A percentile compares a stretch with the other conserved stretches of the same genome.
phyloP scores from a whole-genome alignment of 2,113 vertebrate genomes.

The Rhinolophus ferrumequinum region DNA sequence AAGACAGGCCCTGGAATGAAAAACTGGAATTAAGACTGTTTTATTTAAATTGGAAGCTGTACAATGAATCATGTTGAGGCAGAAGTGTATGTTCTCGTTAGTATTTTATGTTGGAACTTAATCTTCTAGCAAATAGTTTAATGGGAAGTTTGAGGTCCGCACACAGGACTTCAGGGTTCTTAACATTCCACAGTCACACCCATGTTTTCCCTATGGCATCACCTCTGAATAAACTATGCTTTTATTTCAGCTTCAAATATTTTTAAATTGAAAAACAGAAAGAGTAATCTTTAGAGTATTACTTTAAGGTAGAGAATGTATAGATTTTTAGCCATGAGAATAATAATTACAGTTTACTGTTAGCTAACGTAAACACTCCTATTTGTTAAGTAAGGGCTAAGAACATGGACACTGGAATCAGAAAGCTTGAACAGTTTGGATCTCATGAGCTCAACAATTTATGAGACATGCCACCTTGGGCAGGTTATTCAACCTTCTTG shows the following conservation, averaged over 20 bases:
- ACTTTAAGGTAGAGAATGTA: background rate
- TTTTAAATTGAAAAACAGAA: slow-evolving; percentile 11
- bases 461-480: background rate
- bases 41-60: slow-evolving; percentile 37
- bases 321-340: slow-evolving; percentile 13
- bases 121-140: background rate
- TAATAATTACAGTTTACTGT: background rate
- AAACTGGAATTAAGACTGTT: background rate
- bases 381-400: background rate
- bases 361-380: background rate
- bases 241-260: background rate
- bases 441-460: background rate
- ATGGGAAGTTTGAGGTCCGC: background rate
- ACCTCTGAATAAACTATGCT: background rate
- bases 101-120: background rate
- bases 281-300: background rate
- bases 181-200: background rate
- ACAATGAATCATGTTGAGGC: slow-evolving; percentile 2
- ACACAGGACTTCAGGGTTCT: background rate
- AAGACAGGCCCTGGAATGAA: background rate
- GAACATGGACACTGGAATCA: background rate
- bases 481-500: background rate
- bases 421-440: background rate
- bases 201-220: background rate
- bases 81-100: slow-evolving; percentile 6